Evolutionary conservation across 2,797 vertebrate species (phyloP), one percentile per base, ranked within the genome.

Genomic region (Acanthurus lineatus): DNA sequence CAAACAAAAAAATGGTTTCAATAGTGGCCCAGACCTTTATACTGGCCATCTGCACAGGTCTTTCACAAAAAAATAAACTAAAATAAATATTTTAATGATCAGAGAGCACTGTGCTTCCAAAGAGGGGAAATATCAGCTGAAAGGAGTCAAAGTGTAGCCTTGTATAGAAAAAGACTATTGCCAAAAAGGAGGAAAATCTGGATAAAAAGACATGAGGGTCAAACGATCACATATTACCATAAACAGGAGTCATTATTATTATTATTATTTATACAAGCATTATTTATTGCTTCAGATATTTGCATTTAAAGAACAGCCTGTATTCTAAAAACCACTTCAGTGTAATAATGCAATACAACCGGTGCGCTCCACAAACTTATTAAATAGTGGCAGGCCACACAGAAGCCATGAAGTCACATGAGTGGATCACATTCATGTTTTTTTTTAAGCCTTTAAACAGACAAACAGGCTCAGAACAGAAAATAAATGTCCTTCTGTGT

Each of bases 231-330:
- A 80, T 32, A 77, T 53, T 44, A 79, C 73, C 64, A 84, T 69
- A 51, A 82, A 84, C 76, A 79, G 57, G 90, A 84, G 79, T 87
- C 77, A 25, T 25, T 25, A 3, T 25, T 25, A 32, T 25, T 25
- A 32, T 32, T 32, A 60, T 80, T 80, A 85, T 89, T 91, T 66
- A 88, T 79, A 85, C 88, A 82, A 93, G 90, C 89, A 85, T 91
- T 87, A 86, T 93, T 95, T 96, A 96, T 96, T 96, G 95, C 94
- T 95, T 96, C 75, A 91, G 90, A 93, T 91, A 90, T 88, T 93
- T 92, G 91, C 89, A 92, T 91, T 89, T 90, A 90, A 92, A 93
- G 89, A 89, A 92, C 88, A 90, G 84, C 84, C 53, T 85, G 77
- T 84, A 94, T 86, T 90, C 85, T 79, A 84, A 32, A 86, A 81